Percentiles rank a stretch among this genome's conserved stretches.
phyloP scores from a whole-genome alignment of 37 sponge, comb jelly and placozoan genomes.

The Axinella damicornis region DNA sequence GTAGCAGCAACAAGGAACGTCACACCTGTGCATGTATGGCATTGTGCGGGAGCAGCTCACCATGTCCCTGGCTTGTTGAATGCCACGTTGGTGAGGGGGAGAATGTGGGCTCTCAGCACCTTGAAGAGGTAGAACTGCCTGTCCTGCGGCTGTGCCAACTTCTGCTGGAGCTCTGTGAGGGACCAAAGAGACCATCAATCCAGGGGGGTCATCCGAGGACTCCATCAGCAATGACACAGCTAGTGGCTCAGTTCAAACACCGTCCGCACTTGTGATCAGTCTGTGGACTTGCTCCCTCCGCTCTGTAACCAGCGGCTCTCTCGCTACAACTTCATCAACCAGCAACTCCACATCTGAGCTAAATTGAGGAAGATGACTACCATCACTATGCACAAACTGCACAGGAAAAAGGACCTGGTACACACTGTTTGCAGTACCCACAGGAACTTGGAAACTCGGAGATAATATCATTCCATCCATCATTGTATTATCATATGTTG shows the following conservation, averaged over 20 bases:
- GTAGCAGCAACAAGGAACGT: no score
- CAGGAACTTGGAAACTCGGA: no score
- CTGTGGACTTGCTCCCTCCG: constrained; percentile 77
- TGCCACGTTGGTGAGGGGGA: constrained; percentile 95
- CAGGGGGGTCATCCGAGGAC: no score
- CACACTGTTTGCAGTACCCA: no score
- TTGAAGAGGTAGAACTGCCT: constrained; percentile 84
- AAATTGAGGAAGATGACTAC: neutral
- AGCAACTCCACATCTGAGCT: constrained; percentile 73
- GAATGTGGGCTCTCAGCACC: constrained; percentile 88
- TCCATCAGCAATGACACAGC: no score
- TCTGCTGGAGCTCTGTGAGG: constrained; percentile 74
- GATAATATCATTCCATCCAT: no score
- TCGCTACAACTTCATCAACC: constrained; percentile 70
- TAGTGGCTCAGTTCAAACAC: neutral
- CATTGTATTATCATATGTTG: no score
- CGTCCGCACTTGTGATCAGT: constrained; percentile 69
- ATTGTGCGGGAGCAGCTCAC: constrained; percentile 29
- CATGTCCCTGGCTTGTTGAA: constrained; percentile 97
- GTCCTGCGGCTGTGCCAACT: constrained; percentile 49
- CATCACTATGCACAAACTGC: no score
- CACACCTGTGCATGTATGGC: no score
- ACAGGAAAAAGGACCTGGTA: no score
- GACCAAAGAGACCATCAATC: neutral
- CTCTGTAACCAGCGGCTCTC: constrained; percentile 84